Conservation (phyloP, 53 echinoderm and acorn worm species). For the Holothuria leucospilota region DNA sequence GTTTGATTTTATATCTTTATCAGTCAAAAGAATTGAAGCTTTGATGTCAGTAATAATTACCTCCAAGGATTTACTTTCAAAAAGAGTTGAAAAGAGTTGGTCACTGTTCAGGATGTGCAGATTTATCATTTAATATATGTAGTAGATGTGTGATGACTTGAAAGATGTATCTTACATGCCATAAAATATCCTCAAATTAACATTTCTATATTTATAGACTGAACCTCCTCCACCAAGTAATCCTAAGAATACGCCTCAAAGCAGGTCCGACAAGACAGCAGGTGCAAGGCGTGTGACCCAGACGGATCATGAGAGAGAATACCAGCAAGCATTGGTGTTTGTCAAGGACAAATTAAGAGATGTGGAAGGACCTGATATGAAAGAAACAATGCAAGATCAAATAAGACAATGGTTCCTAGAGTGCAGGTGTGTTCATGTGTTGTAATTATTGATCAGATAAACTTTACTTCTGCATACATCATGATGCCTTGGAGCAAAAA, state of each 20-base stretch:
- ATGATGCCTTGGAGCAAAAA: neutral
- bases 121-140: too few species aligned
- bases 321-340: constrained; percentile 83
- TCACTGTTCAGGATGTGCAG: too few species aligned
- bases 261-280: constrained; percentile 74
- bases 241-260: constrained; percentile 79
- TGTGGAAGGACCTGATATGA: constrained; percentile 99
- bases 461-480: neutral
- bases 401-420: constrained; percentile 98
- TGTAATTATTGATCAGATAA: neutral
- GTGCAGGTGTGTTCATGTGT: constrained; percentile 72
- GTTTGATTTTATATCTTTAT: too few species aligned
- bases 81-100: too few species aligned
- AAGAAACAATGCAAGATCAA: constrained; percentile 99
- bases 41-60: too few species aligned
- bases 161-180: too few species aligned
- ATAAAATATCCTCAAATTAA: too few species aligned
- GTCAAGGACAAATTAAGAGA: constrained; percentile 95
- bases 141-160: too few species aligned
- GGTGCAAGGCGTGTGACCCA: constrained; percentile 81
- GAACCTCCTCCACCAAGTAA: constrained; percentile 81
- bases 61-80: too few species aligned
- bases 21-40: too few species aligned
- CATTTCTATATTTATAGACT: constrained; percentile 56
- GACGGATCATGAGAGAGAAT: constrained; percentile 91